Evolutionary conservation across 2,797 vertebrate species (phyloP).

Genomic region (Cyclura pinguis): DNA sequence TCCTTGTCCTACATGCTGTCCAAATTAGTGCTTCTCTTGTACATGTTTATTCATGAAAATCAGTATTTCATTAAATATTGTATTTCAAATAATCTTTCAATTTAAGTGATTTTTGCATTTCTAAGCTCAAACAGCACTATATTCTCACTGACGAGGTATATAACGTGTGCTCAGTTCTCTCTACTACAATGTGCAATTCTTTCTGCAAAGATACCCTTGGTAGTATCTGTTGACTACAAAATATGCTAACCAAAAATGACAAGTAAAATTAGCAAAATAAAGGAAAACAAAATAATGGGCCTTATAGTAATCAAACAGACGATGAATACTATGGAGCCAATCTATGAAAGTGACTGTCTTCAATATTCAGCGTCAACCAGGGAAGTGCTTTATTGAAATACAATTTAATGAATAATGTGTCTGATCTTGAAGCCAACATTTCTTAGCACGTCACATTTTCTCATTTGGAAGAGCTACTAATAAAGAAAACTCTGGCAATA

Average conservation of each 20-base stretch:
- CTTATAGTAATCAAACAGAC: not conserved
- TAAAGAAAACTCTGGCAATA: constrained; percentile 53
- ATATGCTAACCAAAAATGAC: constrained; percentile 56
- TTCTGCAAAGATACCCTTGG: constrained; percentile 71
- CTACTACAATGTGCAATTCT: constrained; percentile 68
- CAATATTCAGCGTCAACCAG: constrained; percentile 35
- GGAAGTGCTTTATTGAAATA: constrained; percentile 39
- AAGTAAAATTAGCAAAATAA: constrained; percentile 50
- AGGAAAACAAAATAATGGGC: constrained; percentile 6
- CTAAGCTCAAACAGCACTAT: constrained; percentile 60
- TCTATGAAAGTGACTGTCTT: constrained; percentile 16
- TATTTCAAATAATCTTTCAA: constrained; percentile 66
- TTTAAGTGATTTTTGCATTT: constrained; percentile 59
- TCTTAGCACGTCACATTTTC: constrained; percentile 54
- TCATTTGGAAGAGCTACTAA: constrained; percentile 49
- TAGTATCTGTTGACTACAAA: constrained; percentile 61
- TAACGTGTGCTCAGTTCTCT: constrained; percentile 75
- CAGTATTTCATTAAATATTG: not conserved
- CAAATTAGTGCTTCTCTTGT: not conserved
- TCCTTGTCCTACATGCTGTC: not conserved
- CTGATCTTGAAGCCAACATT: constrained; percentile 70
- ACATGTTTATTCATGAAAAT: not conserved
- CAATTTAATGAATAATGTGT: constrained; percentile 53
- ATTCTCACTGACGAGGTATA: constrained; percentile 68
- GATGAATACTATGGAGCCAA: not conserved